phyloP scores from a whole-genome alignment of 1,140 invertebrate species.

The Alviniconcha marisindica region DNA sequence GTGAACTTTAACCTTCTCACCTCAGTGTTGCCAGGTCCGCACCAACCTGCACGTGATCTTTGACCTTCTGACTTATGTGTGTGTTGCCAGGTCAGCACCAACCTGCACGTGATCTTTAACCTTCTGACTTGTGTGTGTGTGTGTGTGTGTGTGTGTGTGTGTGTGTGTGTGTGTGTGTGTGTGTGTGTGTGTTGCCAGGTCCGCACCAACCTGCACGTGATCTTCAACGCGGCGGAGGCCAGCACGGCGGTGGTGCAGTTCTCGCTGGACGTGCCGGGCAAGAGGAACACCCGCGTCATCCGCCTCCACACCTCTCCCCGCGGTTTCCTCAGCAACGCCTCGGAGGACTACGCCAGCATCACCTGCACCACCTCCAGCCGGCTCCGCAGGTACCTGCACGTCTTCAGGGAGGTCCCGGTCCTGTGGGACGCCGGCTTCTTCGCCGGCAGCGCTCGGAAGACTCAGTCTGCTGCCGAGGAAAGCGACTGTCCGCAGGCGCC shows the following conservation, averaged over 20 bases:
- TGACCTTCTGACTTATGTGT: background rate
- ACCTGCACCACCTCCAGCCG: background rate
- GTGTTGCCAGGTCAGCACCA: too few species aligned
- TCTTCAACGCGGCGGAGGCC: slow-evolving; percentile 26
- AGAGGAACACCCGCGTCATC: background rate
- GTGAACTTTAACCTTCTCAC: too few species aligned
- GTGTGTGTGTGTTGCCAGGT: background rate
- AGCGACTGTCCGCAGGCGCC: too few species aligned
- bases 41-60: too few species aligned
- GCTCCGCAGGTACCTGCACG: slow-evolving; percentile 13
- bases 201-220: slow-evolving; percentile 36
- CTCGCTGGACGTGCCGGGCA: slow-evolving; percentile 29
- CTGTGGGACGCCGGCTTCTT: slow-evolving; percentile 18
- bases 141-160: too few species aligned
- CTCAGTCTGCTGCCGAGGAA: too few species aligned
- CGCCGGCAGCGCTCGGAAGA: too few species aligned
- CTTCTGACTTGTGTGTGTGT: too few species aligned
- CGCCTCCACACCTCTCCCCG: background rate
- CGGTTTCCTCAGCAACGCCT: slow-evolving; percentile 1
- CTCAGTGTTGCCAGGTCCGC: background rate
- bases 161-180: too few species aligned
- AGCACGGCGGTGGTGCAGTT: slow-evolving; percentile 14
- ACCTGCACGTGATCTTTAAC: too few species aligned
- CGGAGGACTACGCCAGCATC: slow-evolving; percentile 33
- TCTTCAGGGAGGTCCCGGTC: slow-evolving; percentile 28